Evolutionary conservation across 1,140 invertebrate species (phyloP), one percentile per base, ranked within the genome.

Genomic region (Pseudomyrmex pallidus): DNA sequence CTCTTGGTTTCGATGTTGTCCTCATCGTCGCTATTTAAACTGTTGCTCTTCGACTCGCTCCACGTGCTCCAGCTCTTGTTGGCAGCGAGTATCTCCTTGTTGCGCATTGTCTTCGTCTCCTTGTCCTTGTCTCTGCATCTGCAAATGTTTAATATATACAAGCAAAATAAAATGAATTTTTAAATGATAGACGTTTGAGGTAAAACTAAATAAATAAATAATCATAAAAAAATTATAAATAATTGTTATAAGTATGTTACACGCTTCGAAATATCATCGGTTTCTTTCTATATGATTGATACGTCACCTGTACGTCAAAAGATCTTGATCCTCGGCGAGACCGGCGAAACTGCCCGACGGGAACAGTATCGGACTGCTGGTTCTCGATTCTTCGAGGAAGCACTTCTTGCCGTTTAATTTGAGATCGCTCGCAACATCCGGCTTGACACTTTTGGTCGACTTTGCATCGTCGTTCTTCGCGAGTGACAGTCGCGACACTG

Each of bases 341-440:
- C 90, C 88, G 20, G 91, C 87, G 57, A 93, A 92, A 73, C 63
- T 92, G 9, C 84, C 91, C 48, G 74, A 87, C 0, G 86, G 74
- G 83, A 92, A 93, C 7, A 91, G 25, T n/a, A 91, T 56, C 1
- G 93, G 93, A 85, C 93, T 94, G 4, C 83, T 87, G 15, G 74
- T 77, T 35, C 92, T 85, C 5, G 90, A 92, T 22, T 92, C 92
- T 56, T 93, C 92, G 1, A 94, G 84, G 46, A 90, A 92, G 70
- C 92, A 94, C 10, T 91, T 92, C 68, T 90, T 94, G 2, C 94
- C 94, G 25, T 92, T 91, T 17, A 94, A 73, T 67, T 87, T 91
- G 10, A 94, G 74, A 46, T 92, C 90, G 44, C 67, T 50, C 10
- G 35, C 12, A 44, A 57, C 56, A 59, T 59, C 52, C 54, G 66